Percentiles rank a stretch among this genome's conserved stretches.
Evolutionary conservation across 2,797 vertebrate genomes (phyloP).

Genomic region (Enteromius afrohamiltoni): DNA sequence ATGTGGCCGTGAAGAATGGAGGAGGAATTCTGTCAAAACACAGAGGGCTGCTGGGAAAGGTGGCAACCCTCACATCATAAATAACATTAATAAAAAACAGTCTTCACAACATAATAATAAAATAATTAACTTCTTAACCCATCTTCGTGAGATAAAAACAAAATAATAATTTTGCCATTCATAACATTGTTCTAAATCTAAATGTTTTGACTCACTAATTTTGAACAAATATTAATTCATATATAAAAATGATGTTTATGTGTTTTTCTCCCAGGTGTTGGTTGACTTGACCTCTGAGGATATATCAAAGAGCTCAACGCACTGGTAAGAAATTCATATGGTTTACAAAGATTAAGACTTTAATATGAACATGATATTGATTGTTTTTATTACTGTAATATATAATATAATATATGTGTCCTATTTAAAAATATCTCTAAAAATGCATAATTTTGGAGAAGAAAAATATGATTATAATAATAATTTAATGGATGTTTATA

Average conservation of each 20-base stretch:
- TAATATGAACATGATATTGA: not conserved
- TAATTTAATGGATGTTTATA: no score
- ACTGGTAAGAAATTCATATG: slow-evolving; percentile 81
- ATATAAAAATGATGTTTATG: not conserved
- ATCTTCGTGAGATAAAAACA: not conserved
- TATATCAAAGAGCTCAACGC: slow-evolving; percentile 88
- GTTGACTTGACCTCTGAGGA: slow-evolving; percentile 88
- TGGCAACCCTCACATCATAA: slow-evolving; percentile 54
- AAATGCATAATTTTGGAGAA: not conserved
- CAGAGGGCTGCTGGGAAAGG: slow-evolving; percentile 97
- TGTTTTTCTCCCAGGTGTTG: slow-evolving; percentile 78
- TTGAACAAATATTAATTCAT: not conserved
- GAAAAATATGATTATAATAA: not conserved
- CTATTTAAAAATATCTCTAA: no score
- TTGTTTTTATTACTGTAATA: not conserved
- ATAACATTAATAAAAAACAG: not conserved
- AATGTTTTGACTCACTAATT: no score
- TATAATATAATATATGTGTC: no score
- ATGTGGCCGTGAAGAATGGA: slow-evolving; percentile 95
- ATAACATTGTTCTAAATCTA: not conserved
- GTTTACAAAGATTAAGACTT: not conserved
- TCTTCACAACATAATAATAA: not conserved
- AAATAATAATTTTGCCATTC: not conserved
- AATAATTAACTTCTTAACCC: not conserved
- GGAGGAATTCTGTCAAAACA: slow-evolving; percentile 94